Conservation (phyloP, 2,113 vertebrate genomes). For the Poeciliopsis retropinna region DNA sequence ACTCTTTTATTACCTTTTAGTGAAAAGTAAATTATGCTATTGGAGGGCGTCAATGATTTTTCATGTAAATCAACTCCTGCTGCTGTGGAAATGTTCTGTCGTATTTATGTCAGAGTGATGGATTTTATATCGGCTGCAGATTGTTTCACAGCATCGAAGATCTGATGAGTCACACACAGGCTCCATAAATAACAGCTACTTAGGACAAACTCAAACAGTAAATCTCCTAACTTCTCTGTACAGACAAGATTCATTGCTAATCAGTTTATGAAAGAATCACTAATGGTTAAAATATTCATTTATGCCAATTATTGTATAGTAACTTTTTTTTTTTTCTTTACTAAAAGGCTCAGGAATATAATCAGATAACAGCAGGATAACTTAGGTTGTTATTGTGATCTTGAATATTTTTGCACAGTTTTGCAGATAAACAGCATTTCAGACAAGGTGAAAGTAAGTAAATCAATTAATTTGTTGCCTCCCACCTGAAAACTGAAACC, state of each 20-base stretch:
- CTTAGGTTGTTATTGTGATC: too few species aligned
- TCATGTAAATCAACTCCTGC: constrained; percentile 27
- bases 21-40: constrained; percentile 38
- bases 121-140: constrained; percentile 27
- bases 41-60: constrained; percentile 10
- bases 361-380: background rate
- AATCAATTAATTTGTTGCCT: too few species aligned
- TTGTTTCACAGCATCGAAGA: constrained; percentile 26
- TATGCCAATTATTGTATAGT: background rate
- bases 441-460: background rate
- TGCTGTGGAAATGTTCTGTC: constrained; percentile 24
- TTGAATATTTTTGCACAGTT: background rate
- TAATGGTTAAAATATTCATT: background rate
- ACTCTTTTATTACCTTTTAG: constrained; percentile 33
- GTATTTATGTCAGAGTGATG: constrained; percentile 39
- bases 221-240: background rate
- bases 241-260: background rate
- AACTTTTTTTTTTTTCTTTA: background rate
- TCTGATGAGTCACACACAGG: constrained; percentile 25
- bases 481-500: too few species aligned
- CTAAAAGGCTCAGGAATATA: background rate
- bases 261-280: background rate
- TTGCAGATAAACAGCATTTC: background rate
- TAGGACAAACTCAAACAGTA: constrained; percentile 1
- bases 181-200: background rate